Evolutionary conservation across 2,113 vertebrate genomes (phyloP).

Genomic region (Equus przewalskii): DNA sequence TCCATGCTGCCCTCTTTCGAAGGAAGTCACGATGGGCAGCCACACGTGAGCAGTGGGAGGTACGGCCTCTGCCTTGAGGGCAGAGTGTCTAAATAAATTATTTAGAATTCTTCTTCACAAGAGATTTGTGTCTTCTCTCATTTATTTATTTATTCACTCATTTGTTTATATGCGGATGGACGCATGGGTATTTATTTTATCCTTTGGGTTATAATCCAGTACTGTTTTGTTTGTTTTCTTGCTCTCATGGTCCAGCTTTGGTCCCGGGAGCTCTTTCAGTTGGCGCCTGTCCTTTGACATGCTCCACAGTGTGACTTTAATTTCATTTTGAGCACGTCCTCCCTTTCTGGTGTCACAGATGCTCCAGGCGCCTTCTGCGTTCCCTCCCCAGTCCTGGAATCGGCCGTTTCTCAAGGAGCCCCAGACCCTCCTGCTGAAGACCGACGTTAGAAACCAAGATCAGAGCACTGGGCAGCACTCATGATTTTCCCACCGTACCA

Average conservation of each 20-base stretch:
- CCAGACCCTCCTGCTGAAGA: background rate
- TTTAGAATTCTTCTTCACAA: background rate
- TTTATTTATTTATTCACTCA: background rate
- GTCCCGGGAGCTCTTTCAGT: background rate
- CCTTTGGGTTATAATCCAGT: background rate
- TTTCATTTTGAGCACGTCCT: background rate
- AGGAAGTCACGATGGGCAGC: rapidly evolving
- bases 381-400: background rate
- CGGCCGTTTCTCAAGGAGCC: background rate
- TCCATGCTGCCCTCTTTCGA: rapidly evolving
- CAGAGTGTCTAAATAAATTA: rapidly evolving
- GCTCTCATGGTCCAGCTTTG: background rate
- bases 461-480: rapidly evolving
- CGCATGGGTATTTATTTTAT: background rate
- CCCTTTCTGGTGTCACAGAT: background rate
- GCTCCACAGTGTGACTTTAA: rapidly evolving
- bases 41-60: background rate
- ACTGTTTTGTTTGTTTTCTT: background rate
- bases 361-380: rapidly evolving
- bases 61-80: rapidly evolving
- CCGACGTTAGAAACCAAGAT: background rate
- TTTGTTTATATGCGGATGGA: background rate
- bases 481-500: rapidly evolving
- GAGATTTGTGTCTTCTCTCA: background rate
- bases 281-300: background rate